Base-by-base conservation (phyloP, 2,888 invertebrate species). In the Acrobasis suavella region DNA sequence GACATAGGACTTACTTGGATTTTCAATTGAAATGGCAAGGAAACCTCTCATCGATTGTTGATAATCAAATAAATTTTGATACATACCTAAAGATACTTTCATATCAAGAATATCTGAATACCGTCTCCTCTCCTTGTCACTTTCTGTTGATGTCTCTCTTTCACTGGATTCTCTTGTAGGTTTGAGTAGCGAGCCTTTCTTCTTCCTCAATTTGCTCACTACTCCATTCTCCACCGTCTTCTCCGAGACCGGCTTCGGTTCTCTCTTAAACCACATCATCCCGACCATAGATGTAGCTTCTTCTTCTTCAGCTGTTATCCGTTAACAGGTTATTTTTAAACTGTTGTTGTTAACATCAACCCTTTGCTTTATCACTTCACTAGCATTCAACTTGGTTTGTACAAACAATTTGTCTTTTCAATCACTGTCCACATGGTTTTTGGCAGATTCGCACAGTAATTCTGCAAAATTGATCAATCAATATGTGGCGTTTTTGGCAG, bases 251-350 rank as follows among this genome's bases (percentile, higher is more conserved):
- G 81, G 74, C 74, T 91, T 91, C 66, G 91, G 84, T 67, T 91
- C 91, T 72, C 91, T 77, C 73, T 89, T 92, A 67, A 91, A 91
- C 91, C 91, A 91, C 92, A 91, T 91, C 91, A 89, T 91, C 63
- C 77, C 82, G 78, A 80, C 78, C 70, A 82, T 79, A 74, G 62
- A 66, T 70, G 66, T 60, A 63, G 59, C 58, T 61, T 65, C 51
- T 60, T 38, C 16, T 61, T 59, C 64, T 63, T 71, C 61, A 50
- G 62, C 65, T 63, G 58, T 58, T 62, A 54, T 22, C 37, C 39
- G 16, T 51, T 60, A 62, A 51, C 65, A 62, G 62, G 51, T 54
- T 56, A n/a, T 17, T 15, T 46, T n/a, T 3, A 15, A 15, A 22
- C 14, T 54, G 5, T 32, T 37, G n/a, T 37, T 51, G 17, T 32